Conservation (phyloP, 2,797 vertebrate species). For the Zenarchopterus dispar region DNA sequence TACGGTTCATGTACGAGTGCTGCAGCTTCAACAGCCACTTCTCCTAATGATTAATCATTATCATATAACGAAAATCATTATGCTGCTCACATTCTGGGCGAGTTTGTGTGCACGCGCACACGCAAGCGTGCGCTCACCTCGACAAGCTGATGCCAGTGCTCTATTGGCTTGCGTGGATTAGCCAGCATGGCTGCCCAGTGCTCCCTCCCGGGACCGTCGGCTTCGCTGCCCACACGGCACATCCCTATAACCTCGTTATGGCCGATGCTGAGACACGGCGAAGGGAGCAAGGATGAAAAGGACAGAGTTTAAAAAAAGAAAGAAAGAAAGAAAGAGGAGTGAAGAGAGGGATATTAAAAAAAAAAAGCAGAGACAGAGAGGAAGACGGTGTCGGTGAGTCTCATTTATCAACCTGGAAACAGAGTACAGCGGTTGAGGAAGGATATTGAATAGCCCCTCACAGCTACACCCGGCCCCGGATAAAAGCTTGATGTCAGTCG, state of each 20-base stretch:
- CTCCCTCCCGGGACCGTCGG: constrained; percentile 89
- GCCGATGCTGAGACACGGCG: constrained; percentile 84
- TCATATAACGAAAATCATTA: neutral
- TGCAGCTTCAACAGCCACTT: neutral
- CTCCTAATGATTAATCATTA: neutral
- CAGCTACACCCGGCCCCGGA: constrained; percentile 33
- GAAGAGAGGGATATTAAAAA: neutral
- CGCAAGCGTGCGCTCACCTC: constrained; percentile 81
- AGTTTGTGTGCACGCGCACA: neutral
- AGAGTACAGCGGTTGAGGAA: constrained; percentile 38
- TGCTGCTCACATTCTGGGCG: neutral
- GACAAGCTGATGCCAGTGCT: constrained; percentile 94
- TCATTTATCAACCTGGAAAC: constrained; percentile 66
- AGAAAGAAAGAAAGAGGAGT: constrained; percentile 2
- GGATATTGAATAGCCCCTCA: constrained; percentile 54
- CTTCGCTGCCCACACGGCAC: constrained; percentile 91
- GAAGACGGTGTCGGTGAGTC: constrained; percentile 28
- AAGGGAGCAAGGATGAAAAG: constrained; percentile 11
- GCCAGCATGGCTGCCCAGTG: constrained; percentile 95
- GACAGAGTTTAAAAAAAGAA: constrained; percentile 2
- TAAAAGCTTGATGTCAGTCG: constrained; percentile 39
- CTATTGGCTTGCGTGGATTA: constrained; percentile 93
- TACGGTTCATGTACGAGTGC: neutral
- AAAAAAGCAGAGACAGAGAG: neutral
- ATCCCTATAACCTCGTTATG: constrained; percentile 97